Percentiles rank a stretch among this genome's conserved stretches.
Evolutionary conservation across 2,113 vertebrate species (phyloP).

Genomic region (Atherinomorus stipes): DNA sequence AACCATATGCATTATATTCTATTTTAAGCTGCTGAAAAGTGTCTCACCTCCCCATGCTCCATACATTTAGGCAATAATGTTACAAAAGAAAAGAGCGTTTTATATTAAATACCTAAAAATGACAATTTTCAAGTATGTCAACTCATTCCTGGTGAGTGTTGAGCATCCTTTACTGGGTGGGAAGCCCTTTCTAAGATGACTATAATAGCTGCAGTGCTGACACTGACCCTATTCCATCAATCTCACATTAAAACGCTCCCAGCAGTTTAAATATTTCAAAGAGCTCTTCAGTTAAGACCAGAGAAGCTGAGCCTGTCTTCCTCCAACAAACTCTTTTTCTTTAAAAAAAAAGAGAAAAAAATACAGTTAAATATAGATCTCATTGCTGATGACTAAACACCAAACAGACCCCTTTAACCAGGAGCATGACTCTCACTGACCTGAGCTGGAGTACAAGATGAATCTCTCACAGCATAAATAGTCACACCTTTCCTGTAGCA

Average conservation of each 20-base stretch:
- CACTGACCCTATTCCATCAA: slow-evolving; percentile 83
- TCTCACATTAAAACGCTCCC: slow-evolving; percentile 73
- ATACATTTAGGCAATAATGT: not conserved
- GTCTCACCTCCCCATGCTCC: slow-evolving; percentile 3
- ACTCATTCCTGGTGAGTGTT: slow-evolving; percentile 21
- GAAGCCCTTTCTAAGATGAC: slow-evolving; percentile 46
- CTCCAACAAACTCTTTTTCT: slow-evolving; percentile 37
- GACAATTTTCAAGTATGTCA: slow-evolving; percentile 18
- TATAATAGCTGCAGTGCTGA: slow-evolving; percentile 55
- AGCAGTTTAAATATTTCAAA: slow-evolving; percentile 84
- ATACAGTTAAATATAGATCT: slow-evolving; percentile 3
- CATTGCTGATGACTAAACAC: slow-evolving; percentile 35
- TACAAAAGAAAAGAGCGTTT: not conserved
- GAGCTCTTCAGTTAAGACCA: slow-evolving; percentile 58
- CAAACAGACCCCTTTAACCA: not conserved
- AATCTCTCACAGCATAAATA: slow-evolving; percentile 21
- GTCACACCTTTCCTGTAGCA: not conserved
- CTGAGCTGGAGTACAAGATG: not conserved
- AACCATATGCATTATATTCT: not conserved
- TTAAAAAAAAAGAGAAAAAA: not conserved
- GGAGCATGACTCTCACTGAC: slow-evolving; percentile 12
- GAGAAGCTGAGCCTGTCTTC: slow-evolving; percentile 49
- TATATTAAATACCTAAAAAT: slow-evolving; percentile 6
- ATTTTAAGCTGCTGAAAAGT: slow-evolving; percentile 3
- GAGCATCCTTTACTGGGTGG: slow-evolving; percentile 32